Base-by-base conservation (phyloP, 2,797 vertebrate species). In the Lerista edwardsae region DNA sequence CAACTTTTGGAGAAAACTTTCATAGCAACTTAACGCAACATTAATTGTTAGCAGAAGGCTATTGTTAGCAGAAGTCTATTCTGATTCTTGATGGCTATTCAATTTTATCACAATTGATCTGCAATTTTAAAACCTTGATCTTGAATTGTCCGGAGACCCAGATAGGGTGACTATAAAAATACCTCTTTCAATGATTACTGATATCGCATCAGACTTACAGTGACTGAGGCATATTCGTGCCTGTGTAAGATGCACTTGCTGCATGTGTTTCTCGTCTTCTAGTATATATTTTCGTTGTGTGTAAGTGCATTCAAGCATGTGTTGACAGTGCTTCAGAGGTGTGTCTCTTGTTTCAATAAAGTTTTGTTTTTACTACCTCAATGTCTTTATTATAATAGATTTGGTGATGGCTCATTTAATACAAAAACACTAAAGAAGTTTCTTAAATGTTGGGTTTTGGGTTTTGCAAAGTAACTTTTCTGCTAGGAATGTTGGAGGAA, bases 301-400 rank as follows among this genome's bases (percentile, higher is more conserved):
- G 57, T 61, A 34, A 27, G 14, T 3, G 59, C 19, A 57, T 84
- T 71, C 3, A 84, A 11, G 23, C 3, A 47, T 85, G 8, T 89
- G 21, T 80, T 74, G 74, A 73, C 14, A 79, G 11, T 89, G 62
- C 39, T 83, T 51, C 55, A 47, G 55, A 57, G 17, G 6, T 65
- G 36, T 11, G 75, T 36, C 12, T 55, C 2, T 15, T 36, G n/a
- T 86, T 80, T n/a, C 82, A 94, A 92, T 92, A 93, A 93, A 94
- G 41, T 89, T 65, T 72, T 90, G 92, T 87, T 82, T 77, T 88
- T 1, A 41, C 74, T 36, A 79, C 36, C 80, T 86, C 47, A 75
- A 12, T 44, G 3, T 68, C 17, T 65, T 80, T 36, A 1, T 47
- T 12, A 71, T 72, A 78, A 55, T 27, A 11, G 11, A 41, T 59